Conservation (phyloP, 2,797 vertebrate species). For the Austrolebias charrua region DNA sequence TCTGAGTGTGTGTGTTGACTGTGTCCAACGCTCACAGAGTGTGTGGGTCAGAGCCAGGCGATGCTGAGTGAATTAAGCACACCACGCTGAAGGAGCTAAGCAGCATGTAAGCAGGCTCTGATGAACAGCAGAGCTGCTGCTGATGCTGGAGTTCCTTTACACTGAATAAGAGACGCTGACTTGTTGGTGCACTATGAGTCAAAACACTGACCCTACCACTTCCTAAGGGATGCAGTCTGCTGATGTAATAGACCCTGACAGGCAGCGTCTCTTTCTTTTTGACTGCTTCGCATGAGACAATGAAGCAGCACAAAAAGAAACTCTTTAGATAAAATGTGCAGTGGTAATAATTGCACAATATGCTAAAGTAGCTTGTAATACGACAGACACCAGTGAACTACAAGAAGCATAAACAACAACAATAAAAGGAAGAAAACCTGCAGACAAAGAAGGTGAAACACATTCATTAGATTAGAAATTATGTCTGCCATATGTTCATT, state of each 20-base stretch:
- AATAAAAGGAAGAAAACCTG: too few relatives aligned
- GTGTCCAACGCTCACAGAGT: slow-evolving; percentile 42
- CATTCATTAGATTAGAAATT: too few relatives aligned
- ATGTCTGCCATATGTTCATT: too few relatives aligned
- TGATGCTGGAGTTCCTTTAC: slow-evolving; percentile 25
- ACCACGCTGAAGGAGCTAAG: slow-evolving; percentile 37
- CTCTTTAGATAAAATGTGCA: background rate
- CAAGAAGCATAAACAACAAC: background rate
- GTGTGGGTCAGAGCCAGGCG: slow-evolving; percentile 36
- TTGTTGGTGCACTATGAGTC: slow-evolving; percentile 56
- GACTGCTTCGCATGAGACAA: slow-evolving; percentile 48
- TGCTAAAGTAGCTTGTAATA: background rate
- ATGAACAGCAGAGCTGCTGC: slow-evolving; percentile 28
- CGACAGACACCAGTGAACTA: background rate
- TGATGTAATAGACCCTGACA: slow-evolving; percentile 61
- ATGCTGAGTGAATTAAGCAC: slow-evolving; percentile 47
- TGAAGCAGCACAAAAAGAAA: slow-evolving; percentile 31
- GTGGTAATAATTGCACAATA: background rate
- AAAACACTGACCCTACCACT: slow-evolving; percentile 43
- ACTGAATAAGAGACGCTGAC: slow-evolving; percentile 40
- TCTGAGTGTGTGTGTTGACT: slow-evolving; percentile 22
- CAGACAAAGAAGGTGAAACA: too few relatives aligned
- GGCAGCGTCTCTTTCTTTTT: slow-evolving; percentile 37
- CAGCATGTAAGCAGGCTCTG: slow-evolving; percentile 30
- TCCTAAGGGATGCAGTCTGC: slow-evolving; percentile 52